phyloP scores from a whole-genome alignment of 1,140 invertebrate genomes.

The Neomicropteryx cornuta region DNA sequence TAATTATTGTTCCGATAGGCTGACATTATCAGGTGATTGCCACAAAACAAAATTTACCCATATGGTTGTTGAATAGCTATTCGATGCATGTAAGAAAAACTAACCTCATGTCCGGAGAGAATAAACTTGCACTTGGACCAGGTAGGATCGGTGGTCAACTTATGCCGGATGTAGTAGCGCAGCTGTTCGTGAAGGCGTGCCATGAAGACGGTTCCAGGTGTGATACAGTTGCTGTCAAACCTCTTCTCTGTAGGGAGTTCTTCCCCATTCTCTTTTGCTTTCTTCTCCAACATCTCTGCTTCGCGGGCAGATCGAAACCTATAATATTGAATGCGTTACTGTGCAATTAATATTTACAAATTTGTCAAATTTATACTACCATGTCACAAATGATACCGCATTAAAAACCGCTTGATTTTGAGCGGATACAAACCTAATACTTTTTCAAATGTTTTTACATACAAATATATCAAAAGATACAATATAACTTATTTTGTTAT shows the following conservation, averaged over 20 bases:
- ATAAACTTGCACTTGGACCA: slow-evolving; percentile 77
- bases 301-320: slow-evolving; percentile 83
- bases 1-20: too few relatives aligned
- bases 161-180: slow-evolving; percentile 77
- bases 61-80: too few relatives aligned
- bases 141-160: slow-evolving; percentile 71
- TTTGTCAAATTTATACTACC: too few relatives aligned
- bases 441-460: too few relatives aligned
- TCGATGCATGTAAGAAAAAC: slow-evolving; percentile 9
- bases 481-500: too few relatives aligned
- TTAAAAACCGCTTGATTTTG: too few relatives aligned
- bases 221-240: slow-evolving; percentile 96
- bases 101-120: slow-evolving; percentile 74
- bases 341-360: too few relatives aligned
- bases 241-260: slow-evolving; percentile 57
- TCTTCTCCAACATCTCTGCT: slow-evolving; percentile 63
- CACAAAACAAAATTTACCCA: too few relatives aligned
- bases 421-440: too few relatives aligned
- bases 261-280: slow-evolving; percentile 68
- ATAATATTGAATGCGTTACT: slow-evolving; percentile 11
- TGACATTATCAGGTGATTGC: too few relatives aligned
- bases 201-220: slow-evolving; percentile 90
- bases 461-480: too few relatives aligned
- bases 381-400: too few relatives aligned
- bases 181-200: slow-evolving; percentile 73